These are phyloP conservation scores for Microplitis manilae DNA, from an alignment of 2,888 invertebrate species.

Conservation along the genomic window DNA sequence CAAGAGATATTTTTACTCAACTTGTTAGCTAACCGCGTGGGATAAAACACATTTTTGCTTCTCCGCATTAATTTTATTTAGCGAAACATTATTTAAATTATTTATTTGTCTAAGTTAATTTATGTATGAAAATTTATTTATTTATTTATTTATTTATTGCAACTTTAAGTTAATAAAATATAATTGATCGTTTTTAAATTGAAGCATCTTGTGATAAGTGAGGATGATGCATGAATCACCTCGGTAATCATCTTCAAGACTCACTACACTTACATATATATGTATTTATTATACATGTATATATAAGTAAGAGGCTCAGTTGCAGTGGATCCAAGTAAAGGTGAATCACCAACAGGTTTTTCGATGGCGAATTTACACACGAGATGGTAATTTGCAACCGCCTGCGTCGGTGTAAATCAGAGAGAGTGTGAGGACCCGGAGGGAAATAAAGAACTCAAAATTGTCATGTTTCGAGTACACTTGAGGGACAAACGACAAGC, in stretches of 20 bases:
- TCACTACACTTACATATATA: not conserved
- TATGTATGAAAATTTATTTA: too few relatives aligned
- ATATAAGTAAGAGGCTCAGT: not conserved
- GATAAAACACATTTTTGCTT: too few relatives aligned
- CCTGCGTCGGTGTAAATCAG: constrained; percentile 16
- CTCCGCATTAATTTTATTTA: too few relatives aligned
- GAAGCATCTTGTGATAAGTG: not conserved
- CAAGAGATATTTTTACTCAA: too few relatives aligned
- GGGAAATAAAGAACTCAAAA: constrained; percentile 19
- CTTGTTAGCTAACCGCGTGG: too few relatives aligned
- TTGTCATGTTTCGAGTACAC: not conserved
- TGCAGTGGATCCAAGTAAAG: not conserved
- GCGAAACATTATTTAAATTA: too few relatives aligned
- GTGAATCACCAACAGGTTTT: constrained; percentile 54
- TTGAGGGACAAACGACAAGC: not conserved
- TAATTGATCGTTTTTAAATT: not conserved
- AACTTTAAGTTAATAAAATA: not conserved
- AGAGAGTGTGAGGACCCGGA: not conserved
- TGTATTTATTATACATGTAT: not conserved
- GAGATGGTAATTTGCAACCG: constrained; percentile 1
- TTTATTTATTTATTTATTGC: too few relatives aligned
- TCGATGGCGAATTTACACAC: constrained; percentile 19
- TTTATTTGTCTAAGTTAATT: too few relatives aligned
- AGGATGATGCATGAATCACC: not conserved
- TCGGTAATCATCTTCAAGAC: not conserved